Percentiles rank a stretch among this genome's conserved stretches.
Conservation (phyloP, 1,140 invertebrate species). For the Thrips palmi region DNA sequence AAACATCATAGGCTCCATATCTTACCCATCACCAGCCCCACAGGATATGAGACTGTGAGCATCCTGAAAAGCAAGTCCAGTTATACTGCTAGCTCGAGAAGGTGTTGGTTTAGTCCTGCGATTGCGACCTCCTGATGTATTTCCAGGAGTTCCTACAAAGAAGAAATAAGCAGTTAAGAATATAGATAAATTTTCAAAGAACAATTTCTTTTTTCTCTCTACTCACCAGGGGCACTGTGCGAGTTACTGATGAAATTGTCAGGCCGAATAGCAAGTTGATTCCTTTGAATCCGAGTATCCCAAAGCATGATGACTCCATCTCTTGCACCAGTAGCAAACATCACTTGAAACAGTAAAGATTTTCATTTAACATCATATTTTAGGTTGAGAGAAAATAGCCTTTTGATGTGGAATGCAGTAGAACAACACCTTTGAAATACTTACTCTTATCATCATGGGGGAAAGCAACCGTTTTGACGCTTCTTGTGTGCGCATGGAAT, state of each 20-base stretch:
- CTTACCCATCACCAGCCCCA: constrained; percentile 59
- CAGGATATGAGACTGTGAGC: constrained; percentile 56
- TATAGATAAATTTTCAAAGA: too few species aligned
- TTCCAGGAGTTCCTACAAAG: constrained; percentile 7
- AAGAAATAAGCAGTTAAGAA: too few species aligned
- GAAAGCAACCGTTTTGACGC: constrained; percentile 60
- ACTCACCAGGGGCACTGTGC: too few species aligned
- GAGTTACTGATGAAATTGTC: constrained; percentile 23
- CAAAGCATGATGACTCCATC: constrained; percentile 71
- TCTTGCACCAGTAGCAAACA: constrained; percentile 68
- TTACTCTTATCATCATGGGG: constrained; percentile 37
- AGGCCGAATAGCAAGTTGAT: constrained; percentile 6
- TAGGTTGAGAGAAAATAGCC: constrained; percentile 5
- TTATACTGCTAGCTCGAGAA: constrained; percentile 41
- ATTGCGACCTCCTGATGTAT: neutral
- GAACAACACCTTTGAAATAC: too few species aligned
- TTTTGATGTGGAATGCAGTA: constrained; percentile 3
- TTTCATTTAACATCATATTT: neutral
- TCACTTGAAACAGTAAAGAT: constrained; percentile 24
- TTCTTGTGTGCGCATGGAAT: constrained; percentile 55
- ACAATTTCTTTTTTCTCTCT: too few species aligned
- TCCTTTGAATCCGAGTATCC: constrained; percentile 35
- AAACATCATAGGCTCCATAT: constrained; percentile 8
- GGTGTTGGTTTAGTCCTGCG: neutral
- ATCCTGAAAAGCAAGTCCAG: constrained; percentile 60